A percentile compares a stretch with the other conserved stretches of the same genome.
These are phyloP conservation scores for Apeltes quadracus DNA, from an alignment of 2,113 vertebrate genomes.

Conservation along the genomic window DNA sequence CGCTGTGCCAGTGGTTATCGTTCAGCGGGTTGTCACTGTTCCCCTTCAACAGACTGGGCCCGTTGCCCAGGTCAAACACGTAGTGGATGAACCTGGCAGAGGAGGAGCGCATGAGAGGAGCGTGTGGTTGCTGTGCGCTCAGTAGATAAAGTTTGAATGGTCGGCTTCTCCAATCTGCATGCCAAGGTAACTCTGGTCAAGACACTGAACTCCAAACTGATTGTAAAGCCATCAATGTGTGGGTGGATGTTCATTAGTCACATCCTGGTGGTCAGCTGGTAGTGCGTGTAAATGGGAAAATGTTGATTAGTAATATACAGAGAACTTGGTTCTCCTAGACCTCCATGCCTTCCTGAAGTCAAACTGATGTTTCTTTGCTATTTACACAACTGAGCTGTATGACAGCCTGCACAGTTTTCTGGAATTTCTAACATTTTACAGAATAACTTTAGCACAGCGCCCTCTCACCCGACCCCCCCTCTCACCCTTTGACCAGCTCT, in stretches of 20 bases:
- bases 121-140: background rate
- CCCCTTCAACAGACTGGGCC: slow-evolving; percentile 96
- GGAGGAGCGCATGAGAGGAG: background rate
- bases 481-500: slow-evolving; percentile 97
- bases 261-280: background rate
- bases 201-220: background rate
- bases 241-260: background rate
- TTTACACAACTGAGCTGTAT: background rate
- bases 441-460: background rate
- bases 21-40: slow-evolving; percentile 94
- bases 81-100: slow-evolving; percentile 92
- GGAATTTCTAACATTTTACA: background rate
- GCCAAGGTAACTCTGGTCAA: background rate
- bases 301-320: background rate
- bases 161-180: background rate
- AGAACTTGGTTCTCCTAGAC: background rate
- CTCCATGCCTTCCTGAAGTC: background rate
- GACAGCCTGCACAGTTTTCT: background rate
- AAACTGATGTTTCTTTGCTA: background rate
- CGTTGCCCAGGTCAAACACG: slow-evolving; percentile 95
- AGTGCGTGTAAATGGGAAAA: background rate
- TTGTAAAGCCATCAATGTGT: background rate
- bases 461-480: slow-evolving; percentile 82
- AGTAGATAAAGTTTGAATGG: background rate
- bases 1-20: slow-evolving; percentile 98